Evolutionary conservation across 2,888 invertebrate genomes (phyloP).

Genomic region (Apotomis turbidana): DNA sequence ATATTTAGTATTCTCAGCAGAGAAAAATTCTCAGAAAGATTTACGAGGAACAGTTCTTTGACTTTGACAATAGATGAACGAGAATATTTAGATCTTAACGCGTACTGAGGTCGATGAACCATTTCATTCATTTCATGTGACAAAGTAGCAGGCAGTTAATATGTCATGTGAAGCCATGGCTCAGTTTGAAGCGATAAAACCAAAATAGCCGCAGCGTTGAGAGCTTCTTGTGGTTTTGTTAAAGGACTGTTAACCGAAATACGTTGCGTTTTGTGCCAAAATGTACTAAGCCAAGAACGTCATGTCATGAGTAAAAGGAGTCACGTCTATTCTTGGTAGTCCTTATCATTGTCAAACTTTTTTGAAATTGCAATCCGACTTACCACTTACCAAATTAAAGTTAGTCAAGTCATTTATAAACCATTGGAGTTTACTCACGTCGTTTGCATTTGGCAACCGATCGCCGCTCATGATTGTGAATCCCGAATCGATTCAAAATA

Average conservation of each 20-base stretch:
- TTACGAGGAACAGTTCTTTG: slow-evolving; percentile 27
- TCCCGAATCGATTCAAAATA: no score
- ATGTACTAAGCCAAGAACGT: slow-evolving; percentile 21
- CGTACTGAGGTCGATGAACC: slow-evolving; percentile 60
- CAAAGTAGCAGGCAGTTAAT: slow-evolving; percentile 43
- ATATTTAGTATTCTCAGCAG: slow-evolving; percentile 13
- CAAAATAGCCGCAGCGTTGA: slow-evolving; percentile 45
- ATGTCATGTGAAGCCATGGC: slow-evolving; percentile 39
- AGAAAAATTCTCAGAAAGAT: slow-evolving; percentile 21
- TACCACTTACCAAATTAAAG: no score
- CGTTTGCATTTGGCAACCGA: no score
- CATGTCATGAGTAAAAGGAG: slow-evolving; percentile 4
- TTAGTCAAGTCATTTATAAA: no score
- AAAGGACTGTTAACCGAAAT: slow-evolving; percentile 33
- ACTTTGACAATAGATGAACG: slow-evolving; percentile 31
- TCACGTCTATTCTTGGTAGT: background rate
- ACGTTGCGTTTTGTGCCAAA: slow-evolving; percentile 32
- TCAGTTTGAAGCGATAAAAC: slow-evolving; percentile 45
- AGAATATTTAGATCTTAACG: slow-evolving; percentile 46
- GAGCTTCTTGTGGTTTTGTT: slow-evolving; percentile 40
- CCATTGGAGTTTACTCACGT: no score
- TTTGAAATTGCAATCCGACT: no score
- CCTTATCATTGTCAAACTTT: background rate
- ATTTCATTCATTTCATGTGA: slow-evolving; percentile 54
- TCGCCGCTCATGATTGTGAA: no score